A percentile compares a stretch with the other conserved stretches of the same genome.
Evolutionary conservation across 2,888 invertebrate species (phyloP).

Genomic region (Trachelus troglodyta): DNA sequence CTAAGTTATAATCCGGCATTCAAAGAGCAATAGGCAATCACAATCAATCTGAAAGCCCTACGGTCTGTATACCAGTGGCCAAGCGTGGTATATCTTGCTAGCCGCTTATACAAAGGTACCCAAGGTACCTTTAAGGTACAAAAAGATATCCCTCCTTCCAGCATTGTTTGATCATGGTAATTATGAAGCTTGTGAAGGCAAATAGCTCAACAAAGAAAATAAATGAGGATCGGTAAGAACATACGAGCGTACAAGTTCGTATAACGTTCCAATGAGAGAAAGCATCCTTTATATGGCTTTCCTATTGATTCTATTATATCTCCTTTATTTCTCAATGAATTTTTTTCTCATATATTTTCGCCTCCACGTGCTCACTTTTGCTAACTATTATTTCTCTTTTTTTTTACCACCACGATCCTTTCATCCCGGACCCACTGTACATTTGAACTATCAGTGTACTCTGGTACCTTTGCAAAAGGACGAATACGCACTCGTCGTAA

Average conservation of each 20-base stretch:
- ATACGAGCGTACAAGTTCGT: neutral
- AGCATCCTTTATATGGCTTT: neutral
- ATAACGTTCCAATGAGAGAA: neutral
- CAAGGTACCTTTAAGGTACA: neutral
- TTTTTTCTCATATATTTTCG: neutral
- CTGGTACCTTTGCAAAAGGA: neutral
- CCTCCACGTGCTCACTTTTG: neutral
- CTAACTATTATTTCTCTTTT: neutral
- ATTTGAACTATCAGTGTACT: neutral
- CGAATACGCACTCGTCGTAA: neutral
- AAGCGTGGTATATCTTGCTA: neutral
- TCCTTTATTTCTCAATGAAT: neutral
- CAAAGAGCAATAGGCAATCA: slow-evolving; percentile 25
- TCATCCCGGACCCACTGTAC: neutral
- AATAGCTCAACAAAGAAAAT: slow-evolving; percentile 30
- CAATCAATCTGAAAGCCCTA: slow-evolving; percentile 22
- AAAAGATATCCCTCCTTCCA: slow-evolving; percentile 8
- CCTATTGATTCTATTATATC: neutral
- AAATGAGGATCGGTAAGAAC: slow-evolving; percentile 27
- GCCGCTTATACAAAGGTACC: neutral
- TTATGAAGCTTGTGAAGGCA: slow-evolving; percentile 44
- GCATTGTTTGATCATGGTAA: slow-evolving; percentile 60
- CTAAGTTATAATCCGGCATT: slow-evolving; percentile 19
- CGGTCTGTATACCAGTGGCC: neutral
- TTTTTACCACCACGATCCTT: neutral